Base-by-base conservation (phyloP, 2,888 invertebrate genomes). In the Leistus spinibarbis region DNA sequence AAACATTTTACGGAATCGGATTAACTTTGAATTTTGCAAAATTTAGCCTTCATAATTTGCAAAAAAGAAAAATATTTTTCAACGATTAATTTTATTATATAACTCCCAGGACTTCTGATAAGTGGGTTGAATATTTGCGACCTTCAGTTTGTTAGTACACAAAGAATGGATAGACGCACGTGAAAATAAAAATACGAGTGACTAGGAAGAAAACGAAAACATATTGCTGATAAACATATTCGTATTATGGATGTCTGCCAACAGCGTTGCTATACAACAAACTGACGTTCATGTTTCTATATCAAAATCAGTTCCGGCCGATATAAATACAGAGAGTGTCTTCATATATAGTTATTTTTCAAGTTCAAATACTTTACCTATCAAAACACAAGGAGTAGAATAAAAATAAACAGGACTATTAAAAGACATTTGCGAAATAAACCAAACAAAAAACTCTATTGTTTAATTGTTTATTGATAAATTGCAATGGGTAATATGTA, bases 111-210 rank as follows among this genome's bases (percentile, higher is more conserved):
- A 13, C 40, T 40, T 13, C 13, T 40, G 40, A 40, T 10, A 40
- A 40, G 40, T 40, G 40, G 40, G 40, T 40, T 40, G 40, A 40
- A 27, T 22, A 22, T 5, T 16, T 23, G 23, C 17, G 56, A 22
- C 62, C 67, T 73, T 73, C 60, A 20, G 62, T 27, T 67, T 73
- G 73, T 73, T 73, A 40, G 67, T 73, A 67, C 73, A 73, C 66
- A 73, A 73, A 67, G 73, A 66, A 19, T 24, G 1, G 23, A 63
- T 24, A 3, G 23, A 63, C 23, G 23, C 17, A 13, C 23, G 23
- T 20, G 20, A 73, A 67, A 73, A 53, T 67, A 53, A 73, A 73
- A 73, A 67, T n/a, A n/a, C n/a, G n/a, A 73, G 72, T 66, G 19
- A 16, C 13, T 23, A 67, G 73, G 62, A 54, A 62, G 57, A 40